A percentile compares a stretch with the other conserved stretches of the same genome.
Conservation (phyloP, 2,797 vertebrate genomes). For the Diplodus puntazzo region DNA sequence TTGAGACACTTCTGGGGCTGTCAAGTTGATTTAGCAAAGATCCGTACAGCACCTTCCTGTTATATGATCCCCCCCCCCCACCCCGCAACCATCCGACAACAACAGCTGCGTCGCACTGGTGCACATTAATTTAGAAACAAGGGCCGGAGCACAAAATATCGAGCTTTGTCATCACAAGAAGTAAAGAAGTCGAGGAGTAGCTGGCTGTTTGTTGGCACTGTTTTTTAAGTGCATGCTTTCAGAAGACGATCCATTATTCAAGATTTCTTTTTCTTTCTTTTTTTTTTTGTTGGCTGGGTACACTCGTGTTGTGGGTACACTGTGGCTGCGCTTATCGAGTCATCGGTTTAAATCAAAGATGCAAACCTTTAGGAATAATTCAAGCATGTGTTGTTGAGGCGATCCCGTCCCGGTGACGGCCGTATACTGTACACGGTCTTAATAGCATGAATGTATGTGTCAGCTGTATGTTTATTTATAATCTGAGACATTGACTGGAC, state of each 20-base stretch:
- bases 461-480: constrained; percentile 9
- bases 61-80: background rate
- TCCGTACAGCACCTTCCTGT: background rate
- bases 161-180: constrained; percentile 27
- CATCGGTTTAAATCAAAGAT: constrained; percentile 30
- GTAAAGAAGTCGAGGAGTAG: constrained; percentile 15
- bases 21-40: background rate
- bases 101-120: constrained; percentile 6
- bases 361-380: constrained; percentile 16
- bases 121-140: constrained; percentile 9
- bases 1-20: background rate
- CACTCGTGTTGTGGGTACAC: background rate
- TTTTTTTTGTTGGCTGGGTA: constrained; percentile 10
- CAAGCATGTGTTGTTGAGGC: background rate
- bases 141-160: background rate
- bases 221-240: constrained; percentile 49
- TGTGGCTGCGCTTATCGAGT: constrained; percentile 30
- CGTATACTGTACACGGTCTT: background rate
- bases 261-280: constrained; percentile 16
- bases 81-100: background rate
- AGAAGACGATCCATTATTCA: constrained; percentile 57
- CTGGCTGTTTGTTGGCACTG: constrained; percentile 34
- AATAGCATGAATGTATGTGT: background rate
- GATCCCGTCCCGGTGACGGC: background rate
- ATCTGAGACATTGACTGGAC: constrained; percentile 2